Evolutionary conservation across 2,797 vertebrate species (phyloP), one percentile per base, ranked within the genome.

Genomic region (Garrulus glandarius): DNA sequence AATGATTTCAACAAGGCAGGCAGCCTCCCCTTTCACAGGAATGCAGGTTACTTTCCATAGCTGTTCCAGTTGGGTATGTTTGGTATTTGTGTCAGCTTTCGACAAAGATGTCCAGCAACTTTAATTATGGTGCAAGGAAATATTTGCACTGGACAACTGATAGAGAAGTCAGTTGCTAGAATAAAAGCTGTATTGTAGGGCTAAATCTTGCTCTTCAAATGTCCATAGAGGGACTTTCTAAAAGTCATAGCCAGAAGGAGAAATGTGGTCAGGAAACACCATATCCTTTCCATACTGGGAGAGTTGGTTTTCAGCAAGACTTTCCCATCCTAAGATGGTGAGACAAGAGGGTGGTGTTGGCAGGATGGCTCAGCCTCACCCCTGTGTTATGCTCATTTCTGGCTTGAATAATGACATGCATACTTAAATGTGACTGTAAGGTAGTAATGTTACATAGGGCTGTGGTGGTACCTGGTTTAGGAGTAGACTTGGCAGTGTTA

Each of bases 21-120:
- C 79, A 93, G 72, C 76, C 69, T 96, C 55, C 84, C 36, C 71
- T 92, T 91, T 85, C 57, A 71, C 47, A 92, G 91, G 79, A 96
- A 89, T 71, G 72, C 87, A 93, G 65, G 65, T 93, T 95, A 29
- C 69, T 95, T 95, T 92, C 82, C 87, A 81, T 67, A 84, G 61
- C 82, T 94, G 41, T 80, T 87, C 44, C 61, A 81, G 18, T n/a
- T 87, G 75, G 43, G 47, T 87, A 72, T 78, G 91, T 60, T 89
- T 88, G 79, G 76, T 81, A 87, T 94, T 89, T 93, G 65, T 93
- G 72, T 93, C 68, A 87, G 76, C 61, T 59, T 92, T 84, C 0
- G 0, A 78, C 65, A 81, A 57, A 93, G 83, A 78, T 63, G 44
- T 78, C 69, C 63, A 70, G 43, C 44, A 68, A 70, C n/a, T 34